These are phyloP conservation scores for Melanostoma mellinum DNA, from an alignment of 2,888 invertebrate species.

Conservation along the genomic window DNA sequence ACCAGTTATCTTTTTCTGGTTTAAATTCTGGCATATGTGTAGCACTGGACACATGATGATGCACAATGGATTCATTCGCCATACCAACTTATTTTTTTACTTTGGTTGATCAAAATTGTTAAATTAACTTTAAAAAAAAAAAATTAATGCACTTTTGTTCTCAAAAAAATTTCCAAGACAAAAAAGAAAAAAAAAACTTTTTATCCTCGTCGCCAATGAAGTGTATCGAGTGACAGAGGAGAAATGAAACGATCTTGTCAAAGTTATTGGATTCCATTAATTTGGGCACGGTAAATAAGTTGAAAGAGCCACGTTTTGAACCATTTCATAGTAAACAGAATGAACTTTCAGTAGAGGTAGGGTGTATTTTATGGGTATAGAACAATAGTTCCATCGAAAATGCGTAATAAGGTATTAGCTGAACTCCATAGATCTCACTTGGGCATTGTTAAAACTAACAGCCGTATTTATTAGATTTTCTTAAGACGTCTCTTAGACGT, in stretches of 20 bases:
- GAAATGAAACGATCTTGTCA: neutral
- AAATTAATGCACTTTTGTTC: no score
- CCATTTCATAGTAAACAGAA: conserved; percentile 7
- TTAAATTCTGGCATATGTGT: conserved; percentile 13
- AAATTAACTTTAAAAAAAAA: no score
- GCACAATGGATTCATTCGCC: conserved; percentile 3
- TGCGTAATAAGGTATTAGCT: neutral
- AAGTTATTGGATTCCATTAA: conserved; percentile 23
- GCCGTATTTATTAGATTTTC: no score
- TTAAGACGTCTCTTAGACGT: no score
- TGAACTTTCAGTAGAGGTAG: no score
- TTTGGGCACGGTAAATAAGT: neutral
- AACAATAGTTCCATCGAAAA: conserved; percentile 2
- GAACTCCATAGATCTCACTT: conserved; percentile 26
- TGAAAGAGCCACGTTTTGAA: conserved; percentile 1
- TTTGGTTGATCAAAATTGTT: no score
- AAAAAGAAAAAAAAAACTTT: no score
- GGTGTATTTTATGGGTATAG: conserved; percentile 10
- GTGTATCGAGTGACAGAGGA: no score
- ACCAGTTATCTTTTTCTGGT: conserved; percentile 1
- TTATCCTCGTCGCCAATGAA: no score
- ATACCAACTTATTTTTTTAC: neutral
- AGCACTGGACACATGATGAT: neutral
- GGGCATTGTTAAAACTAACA: conserved; percentile 20
- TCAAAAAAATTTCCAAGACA: no score